A percentile compares a stretch with the other conserved stretches of the same genome.
These are phyloP conservation scores for Dolichallabes microphthalmus DNA, from an alignment of 2,113 vertebrate genomes.

Conservation along the genomic window DNA sequence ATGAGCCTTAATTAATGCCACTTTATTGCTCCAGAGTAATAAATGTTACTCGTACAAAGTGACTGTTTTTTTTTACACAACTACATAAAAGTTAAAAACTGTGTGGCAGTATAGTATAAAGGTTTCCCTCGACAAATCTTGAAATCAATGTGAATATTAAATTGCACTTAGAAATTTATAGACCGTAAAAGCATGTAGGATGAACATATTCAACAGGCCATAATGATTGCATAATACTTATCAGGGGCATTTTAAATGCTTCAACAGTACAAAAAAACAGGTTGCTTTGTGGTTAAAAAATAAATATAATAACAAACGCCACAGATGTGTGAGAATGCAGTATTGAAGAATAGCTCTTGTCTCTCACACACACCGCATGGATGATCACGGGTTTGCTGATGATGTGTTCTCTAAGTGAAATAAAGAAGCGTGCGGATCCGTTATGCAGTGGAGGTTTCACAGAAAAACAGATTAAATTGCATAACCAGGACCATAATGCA, in stretches of 20 bases:
- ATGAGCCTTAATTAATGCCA: constrained; percentile 8
- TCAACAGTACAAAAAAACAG: background rate
- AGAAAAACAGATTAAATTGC: background rate
- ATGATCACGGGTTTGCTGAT: constrained; percentile 14
- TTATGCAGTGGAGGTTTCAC: background rate
- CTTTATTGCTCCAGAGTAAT: background rate
- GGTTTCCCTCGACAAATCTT: background rate
- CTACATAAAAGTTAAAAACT: background rate
- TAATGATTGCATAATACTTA: background rate
- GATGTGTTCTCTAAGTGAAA: constrained; percentile 1
- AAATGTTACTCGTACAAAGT: background rate
- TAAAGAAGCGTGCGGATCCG: background rate
- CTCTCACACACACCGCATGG: background rate
- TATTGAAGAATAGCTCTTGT: background rate
- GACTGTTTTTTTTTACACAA: background rate
- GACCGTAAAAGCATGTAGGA: background rate
- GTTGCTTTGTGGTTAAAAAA: background rate
- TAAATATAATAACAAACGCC: background rate
- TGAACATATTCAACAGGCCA: background rate
- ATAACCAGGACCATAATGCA: background rate
- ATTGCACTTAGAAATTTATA: background rate
- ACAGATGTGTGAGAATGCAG: background rate
- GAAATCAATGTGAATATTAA: background rate
- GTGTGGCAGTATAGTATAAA: background rate
- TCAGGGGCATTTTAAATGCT: background rate